These are phyloP conservation scores for Manis crassicaudata DNA, from an alignment of 2,797 vertebrate genomes.

Conservation along the genomic window DNA sequence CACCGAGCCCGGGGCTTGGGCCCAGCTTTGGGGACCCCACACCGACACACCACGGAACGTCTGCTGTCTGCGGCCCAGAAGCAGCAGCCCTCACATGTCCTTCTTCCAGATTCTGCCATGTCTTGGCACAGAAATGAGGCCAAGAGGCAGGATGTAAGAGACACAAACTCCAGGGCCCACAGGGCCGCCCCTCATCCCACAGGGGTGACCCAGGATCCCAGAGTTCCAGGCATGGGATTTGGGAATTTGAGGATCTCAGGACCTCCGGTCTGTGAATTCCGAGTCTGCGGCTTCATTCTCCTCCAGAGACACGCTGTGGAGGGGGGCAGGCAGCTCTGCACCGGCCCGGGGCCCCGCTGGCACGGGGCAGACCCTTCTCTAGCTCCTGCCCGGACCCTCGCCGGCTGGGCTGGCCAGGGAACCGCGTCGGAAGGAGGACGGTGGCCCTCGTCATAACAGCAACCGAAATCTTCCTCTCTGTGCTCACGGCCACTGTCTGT, in stretches of 20 bases:
- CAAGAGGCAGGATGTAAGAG: neutral
- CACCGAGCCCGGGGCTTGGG: neutral
- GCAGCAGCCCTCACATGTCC: neutral
- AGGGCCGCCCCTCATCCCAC: neutral
- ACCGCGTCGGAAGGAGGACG: no score
- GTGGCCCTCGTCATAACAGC: neutral
- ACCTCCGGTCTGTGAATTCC: neutral
- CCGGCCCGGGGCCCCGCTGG: neutral
- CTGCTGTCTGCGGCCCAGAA: neutral
- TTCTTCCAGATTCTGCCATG: neutral
- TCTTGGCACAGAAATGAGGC: no score
- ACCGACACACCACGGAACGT: accelerated
- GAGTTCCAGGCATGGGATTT: accelerated
- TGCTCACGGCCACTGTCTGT: neutral
- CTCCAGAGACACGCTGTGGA: neutral
- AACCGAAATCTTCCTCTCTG: neutral
- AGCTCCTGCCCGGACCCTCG: neutral
- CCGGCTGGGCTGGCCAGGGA: neutral
- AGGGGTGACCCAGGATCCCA: no score
- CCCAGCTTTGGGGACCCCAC: neutral
- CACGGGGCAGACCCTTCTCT: neutral
- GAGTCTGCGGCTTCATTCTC: neutral
- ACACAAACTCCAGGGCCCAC: neutral
- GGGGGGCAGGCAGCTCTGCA: neutral
- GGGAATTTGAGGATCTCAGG: neutral